A percentile compares a stretch with the other conserved stretches of the same genome.
Evolutionary conservation across 2,888 invertebrate genomes (phyloP).

Genomic region (Dynastes grantii): DNA sequence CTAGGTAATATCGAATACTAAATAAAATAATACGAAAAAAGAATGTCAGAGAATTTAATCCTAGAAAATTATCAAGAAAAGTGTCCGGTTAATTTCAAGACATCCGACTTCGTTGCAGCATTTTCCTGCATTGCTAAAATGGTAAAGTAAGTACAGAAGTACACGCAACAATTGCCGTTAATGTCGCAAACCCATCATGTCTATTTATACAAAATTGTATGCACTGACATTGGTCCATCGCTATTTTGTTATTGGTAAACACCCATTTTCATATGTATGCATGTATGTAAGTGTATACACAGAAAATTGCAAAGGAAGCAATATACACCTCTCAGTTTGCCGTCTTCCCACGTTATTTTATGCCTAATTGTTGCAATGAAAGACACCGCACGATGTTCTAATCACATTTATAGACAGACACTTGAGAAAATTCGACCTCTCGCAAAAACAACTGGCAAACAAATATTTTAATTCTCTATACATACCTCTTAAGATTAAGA

Average conservation of each 20-base stretch:
- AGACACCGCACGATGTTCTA: slow-evolving; percentile 29
- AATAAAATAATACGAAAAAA: too few species aligned
- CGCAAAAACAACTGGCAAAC: background rate
- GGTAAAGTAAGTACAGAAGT: too few species aligned
- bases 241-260: slow-evolving; percentile 16
- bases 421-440: slow-evolving; percentile 32
- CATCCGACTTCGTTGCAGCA: too few species aligned
- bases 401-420: slow-evolving; percentile 22
- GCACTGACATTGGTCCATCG: background rate
- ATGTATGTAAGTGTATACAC: background rate
- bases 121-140: too few species aligned
- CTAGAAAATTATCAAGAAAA: too few species aligned
- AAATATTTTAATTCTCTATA: background rate
- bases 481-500: too few species aligned
- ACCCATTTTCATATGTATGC: slow-evolving; percentile 8
- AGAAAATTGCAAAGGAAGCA: slow-evolving; percentile 29
- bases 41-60: too few species aligned
- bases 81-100: too few species aligned
- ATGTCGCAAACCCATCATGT: too few species aligned
- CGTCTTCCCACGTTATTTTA: slow-evolving; percentile 50
- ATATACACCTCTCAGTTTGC: slow-evolving; percentile 27
- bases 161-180: too few species aligned
- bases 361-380: slow-evolving; percentile 41
- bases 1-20: too few species aligned
- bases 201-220: too few species aligned